A percentile compares a stretch with the other conserved stretches of the same genome.
phyloP scores from a whole-genome alignment of 2,113 vertebrate species.

The Meleagris gallopavo region DNA sequence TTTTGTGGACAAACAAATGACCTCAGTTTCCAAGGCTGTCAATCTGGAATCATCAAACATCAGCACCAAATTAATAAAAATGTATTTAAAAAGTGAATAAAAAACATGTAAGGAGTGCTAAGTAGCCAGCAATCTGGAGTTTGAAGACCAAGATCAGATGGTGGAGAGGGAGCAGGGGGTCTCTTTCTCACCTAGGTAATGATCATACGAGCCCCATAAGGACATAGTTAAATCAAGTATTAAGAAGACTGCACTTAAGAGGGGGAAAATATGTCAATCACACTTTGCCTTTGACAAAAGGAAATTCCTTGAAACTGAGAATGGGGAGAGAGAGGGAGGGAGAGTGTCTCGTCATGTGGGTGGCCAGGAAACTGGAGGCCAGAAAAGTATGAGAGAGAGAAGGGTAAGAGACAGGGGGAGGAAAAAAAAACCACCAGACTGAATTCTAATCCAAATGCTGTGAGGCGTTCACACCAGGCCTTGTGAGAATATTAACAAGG shows the following conservation, averaged over 20 bases:
- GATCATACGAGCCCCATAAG: conserved; percentile 76
- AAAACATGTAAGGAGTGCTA: not conserved
- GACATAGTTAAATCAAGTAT: conserved; percentile 83
- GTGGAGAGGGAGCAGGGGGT: conserved; percentile 46
- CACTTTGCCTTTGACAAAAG: conserved; percentile 85
- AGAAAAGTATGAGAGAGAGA: conserved; percentile 75
- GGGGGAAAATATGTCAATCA: conserved; percentile 84
- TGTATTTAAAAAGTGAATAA: not conserved
- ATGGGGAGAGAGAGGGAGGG: conserved; percentile 79
- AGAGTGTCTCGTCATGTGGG: conserved; percentile 84
- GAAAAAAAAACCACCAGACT: conserved; percentile 72
- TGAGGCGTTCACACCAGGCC: conserved; percentile 83
- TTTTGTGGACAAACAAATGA: conserved; percentile 31
- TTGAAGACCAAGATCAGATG: not conserved
- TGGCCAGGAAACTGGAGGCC: conserved; percentile 92
- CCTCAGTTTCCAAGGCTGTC: conserved; percentile 11
- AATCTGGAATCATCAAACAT: conserved; percentile 4
- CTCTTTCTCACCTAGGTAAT: conserved; percentile 79
- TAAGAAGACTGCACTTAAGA: conserved; percentile 80
- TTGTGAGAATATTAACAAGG: conserved; percentile 88
- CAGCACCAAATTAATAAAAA: conserved; percentile 40
- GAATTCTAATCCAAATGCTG: conserved; percentile 83
- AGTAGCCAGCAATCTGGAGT: not conserved
- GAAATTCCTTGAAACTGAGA: conserved; percentile 87
- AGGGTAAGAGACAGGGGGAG: conserved; percentile 64